phyloP scores from a whole-genome alignment of 2,888 invertebrate species.

The Anthophora plumipes region DNA sequence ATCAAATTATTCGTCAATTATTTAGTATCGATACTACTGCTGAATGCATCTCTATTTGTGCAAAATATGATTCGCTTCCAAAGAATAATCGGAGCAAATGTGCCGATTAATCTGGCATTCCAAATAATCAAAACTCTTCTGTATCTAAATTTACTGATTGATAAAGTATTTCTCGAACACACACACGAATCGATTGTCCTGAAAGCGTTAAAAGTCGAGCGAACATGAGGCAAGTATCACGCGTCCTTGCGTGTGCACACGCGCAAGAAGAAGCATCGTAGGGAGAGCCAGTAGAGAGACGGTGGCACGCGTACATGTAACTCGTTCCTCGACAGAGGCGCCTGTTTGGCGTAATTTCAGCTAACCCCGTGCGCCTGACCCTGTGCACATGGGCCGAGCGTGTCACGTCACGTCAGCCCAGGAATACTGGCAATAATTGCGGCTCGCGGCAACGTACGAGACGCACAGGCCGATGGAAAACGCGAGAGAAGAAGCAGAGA shows the following conservation, averaged over 20 bases:
- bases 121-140: too few relatives aligned
- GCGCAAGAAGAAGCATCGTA: constrained; percentile 40
- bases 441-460: constrained; percentile 57
- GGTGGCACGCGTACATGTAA: constrained; percentile 72
- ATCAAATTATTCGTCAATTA: too few relatives aligned
- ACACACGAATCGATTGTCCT: too few relatives aligned
- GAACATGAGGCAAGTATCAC: not conserved
- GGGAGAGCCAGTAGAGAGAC: constrained; percentile 25
- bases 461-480: constrained; percentile 41
- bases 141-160: too few relatives aligned
- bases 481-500: constrained; percentile 21
- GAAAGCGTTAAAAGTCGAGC: too few relatives aligned
- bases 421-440: constrained; percentile 76
- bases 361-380: constrained; percentile 75
- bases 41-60: too few relatives aligned
- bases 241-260: constrained; percentile 49
- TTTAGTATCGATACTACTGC: too few relatives aligned
- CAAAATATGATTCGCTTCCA: too few relatives aligned
- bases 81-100: too few relatives aligned
- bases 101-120: too few relatives aligned
- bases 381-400: constrained; percentile 65
- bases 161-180: too few relatives aligned
- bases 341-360: constrained; percentile 73
- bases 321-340: constrained; percentile 65
- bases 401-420: constrained; percentile 76